Evolutionary conservation across 2,888 invertebrate genomes (phyloP).

Genomic region (Thereva nobilitata): DNA sequence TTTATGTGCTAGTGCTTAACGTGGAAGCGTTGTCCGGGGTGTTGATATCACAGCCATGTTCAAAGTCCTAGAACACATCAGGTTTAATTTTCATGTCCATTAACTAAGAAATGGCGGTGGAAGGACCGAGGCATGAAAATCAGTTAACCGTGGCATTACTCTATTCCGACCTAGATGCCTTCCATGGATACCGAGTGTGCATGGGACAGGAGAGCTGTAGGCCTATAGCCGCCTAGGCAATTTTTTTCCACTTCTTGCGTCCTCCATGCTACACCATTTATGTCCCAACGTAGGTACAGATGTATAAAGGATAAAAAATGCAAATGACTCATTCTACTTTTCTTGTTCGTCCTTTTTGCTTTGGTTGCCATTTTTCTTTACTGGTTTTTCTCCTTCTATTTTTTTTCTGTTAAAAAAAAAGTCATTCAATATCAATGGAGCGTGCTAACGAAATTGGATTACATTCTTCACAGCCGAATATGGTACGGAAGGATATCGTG

Average conservation of each 20-base stretch:
- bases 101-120: constrained; percentile 13
- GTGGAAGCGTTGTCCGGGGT: constrained; percentile 9
- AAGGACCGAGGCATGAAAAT: constrained; percentile 28
- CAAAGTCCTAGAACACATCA: constrained; percentile 6
- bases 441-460: constrained; percentile 43
- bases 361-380: constrained; percentile 27
- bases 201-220: no score
- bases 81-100: constrained; percentile 35
- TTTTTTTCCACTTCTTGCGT: no score
- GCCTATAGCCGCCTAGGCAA: no score
- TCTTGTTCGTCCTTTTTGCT: constrained; percentile 22
- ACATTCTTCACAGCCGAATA: constrained; percentile 26
- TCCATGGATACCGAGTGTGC: neutral
- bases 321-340: constrained; percentile 33
- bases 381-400: constrained; percentile 23
- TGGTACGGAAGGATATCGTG: constrained; percentile 1
- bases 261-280: neutral
- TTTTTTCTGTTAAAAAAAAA: constrained; percentile 24
- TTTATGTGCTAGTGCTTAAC: neutral
- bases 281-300: neutral
- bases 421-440: constrained; percentile 43
- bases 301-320: constrained; percentile 28
- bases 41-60: neutral
- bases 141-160: constrained; percentile 30
- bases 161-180: neutral